Base-by-base conservation (phyloP, 2,797 vertebrate species). In the Sorex maritimensis region DNA sequence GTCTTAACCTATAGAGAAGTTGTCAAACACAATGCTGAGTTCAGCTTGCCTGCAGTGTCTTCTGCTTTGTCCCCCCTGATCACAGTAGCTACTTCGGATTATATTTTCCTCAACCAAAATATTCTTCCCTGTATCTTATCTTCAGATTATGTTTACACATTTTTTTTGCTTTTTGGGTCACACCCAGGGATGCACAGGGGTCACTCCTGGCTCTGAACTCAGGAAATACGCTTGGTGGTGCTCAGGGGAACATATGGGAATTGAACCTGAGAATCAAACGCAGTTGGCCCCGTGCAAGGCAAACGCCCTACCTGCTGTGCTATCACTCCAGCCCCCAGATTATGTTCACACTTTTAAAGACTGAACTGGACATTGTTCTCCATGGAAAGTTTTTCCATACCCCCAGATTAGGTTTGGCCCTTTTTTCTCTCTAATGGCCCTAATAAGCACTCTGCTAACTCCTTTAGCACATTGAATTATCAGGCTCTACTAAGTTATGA, bases 41-140 rank as follows among this genome's bases (percentile, higher is more conserved):
- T 92, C 75, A 65, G 65, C 41, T 85, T 58, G 21, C 30, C 63
- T 69, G 74, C 19, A 91, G 13, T 38, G 71, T 65, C 46, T 63
- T 88, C 46, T 95, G 9, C 49, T 69, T 17, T 1, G 74, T 78
- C 58, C 69, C 82, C 88, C 55, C 52, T 49, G 68, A 73, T 80
- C 84, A 41, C 11, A 52, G 30, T 19, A 71, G 69, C 81, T 91
- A 5, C 65, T 41, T 91, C 72, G 14, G 69, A 82, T 30, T 61
- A 38, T 67, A 71, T 77, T 94, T 65, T 93, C 14, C 46, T 89
- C 79, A 72, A 73, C 41, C 7, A 26, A 72, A 41, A 80, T 5
- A 23, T 44, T 41, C 19, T 68, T 83, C 13, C 26, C 15, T 80
- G 30, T 78, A 10, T 6, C 24, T 30, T 91, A 15, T 10, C 44